These are phyloP conservation scores for Bombus haemorrhoidalis DNA, from an alignment of 1,140 invertebrate genomes.

Conservation along the genomic window DNA sequence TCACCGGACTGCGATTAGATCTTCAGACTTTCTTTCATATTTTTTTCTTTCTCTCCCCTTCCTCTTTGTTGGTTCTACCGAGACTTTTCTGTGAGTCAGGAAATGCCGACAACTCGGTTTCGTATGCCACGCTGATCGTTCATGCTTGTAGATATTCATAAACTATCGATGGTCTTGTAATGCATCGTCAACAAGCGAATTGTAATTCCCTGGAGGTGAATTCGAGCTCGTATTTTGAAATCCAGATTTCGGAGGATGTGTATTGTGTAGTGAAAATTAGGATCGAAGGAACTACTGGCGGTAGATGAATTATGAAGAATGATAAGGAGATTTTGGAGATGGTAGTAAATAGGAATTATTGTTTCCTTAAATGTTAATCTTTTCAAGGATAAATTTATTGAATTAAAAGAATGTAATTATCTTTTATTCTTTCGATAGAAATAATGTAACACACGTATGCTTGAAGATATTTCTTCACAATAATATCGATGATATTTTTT, in stretches of 20 bases:
- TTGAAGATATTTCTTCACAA: no score
- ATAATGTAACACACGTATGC: no score
- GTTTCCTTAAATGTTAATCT: background rate
- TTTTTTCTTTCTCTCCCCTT: slow-evolving; percentile 16
- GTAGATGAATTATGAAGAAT: slow-evolving; percentile 6
- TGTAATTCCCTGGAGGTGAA: background rate
- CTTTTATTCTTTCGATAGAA: no score
- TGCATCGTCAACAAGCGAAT: slow-evolving; percentile 37
- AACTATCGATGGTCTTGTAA: slow-evolving; percentile 36
- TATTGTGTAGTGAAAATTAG: background rate
- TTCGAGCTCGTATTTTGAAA: slow-evolving; percentile 39
- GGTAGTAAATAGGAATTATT: background rate
- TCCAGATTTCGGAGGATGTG: background rate
- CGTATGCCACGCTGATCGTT: slow-evolving; percentile 48
- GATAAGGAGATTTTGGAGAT: background rate
- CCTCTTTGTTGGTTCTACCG: no score
- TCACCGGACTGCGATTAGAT: slow-evolving; percentile 71
- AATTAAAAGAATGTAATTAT: background rate
- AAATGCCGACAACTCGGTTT: slow-evolving; percentile 14
- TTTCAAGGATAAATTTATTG: background rate
- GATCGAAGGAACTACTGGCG: slow-evolving; percentile 2
- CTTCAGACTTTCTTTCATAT: slow-evolving; percentile 60
- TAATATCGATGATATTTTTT: no score
- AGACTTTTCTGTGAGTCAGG: slow-evolving; percentile 13
- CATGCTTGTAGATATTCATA: slow-evolving; percentile 49